A percentile compares a stretch with the other conserved stretches of the same genome.
Conservation (phyloP, 2,113 vertebrate genomes). For the Sapayoa aenigma region DNA sequence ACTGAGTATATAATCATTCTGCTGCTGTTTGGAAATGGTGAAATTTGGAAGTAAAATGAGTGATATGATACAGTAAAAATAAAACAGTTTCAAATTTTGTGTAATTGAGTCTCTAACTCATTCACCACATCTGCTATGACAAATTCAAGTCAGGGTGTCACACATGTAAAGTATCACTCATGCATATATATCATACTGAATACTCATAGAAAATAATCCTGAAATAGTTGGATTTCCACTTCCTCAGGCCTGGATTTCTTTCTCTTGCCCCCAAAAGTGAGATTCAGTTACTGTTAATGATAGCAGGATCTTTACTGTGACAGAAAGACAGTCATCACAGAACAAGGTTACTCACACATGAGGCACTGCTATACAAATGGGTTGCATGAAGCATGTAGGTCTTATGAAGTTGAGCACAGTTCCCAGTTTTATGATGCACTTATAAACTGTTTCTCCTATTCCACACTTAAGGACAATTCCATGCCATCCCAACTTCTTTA, state of each 20-base stretch:
- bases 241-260: not conserved
- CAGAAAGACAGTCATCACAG: not conserved
- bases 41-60: not conserved
- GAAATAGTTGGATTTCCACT: not conserved
- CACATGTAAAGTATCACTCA: not conserved
- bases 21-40: not conserved
- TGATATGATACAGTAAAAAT: not conserved
- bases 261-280: not conserved
- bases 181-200: not conserved
- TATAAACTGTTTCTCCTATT: not conserved
- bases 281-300: not conserved
- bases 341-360: not conserved
- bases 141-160: not conserved
- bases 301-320: accelerated
- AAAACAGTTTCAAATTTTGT: not conserved
- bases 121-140: not conserved
- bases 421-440: not conserved
- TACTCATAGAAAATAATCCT: not conserved
- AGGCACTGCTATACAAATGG: not conserved
- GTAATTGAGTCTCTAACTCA: not conserved
- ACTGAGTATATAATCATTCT: not conserved
- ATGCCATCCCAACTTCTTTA: not conserved
- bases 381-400: not conserved
- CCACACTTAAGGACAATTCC: not conserved
- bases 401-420: not conserved